A percentile compares a stretch with the other conserved stretches of the same genome.
These are phyloP conservation scores for Urocyon cinereoargenteus DNA, from an alignment of 2,797 vertebrate genomes.

Conservation along the genomic window DNA sequence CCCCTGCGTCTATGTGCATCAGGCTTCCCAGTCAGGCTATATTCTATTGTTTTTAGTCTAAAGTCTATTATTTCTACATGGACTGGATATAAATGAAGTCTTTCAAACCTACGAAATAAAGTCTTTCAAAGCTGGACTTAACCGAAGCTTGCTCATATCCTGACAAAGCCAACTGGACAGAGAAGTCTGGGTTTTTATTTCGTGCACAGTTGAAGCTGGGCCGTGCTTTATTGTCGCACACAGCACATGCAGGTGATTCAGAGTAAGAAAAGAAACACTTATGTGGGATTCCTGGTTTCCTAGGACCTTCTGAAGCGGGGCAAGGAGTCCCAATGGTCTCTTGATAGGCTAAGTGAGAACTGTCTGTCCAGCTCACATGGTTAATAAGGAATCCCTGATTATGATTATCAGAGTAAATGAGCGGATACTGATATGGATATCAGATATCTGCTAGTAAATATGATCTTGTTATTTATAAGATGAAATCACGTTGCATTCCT, in stretches of 20 bases:
- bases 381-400: neutral
- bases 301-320: neutral
- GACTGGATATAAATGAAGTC: neutral
- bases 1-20: rapidly evolving
- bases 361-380: neutral
- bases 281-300: neutral
- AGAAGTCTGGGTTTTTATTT: neutral
- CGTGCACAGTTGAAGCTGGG: neutral
- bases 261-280: neutral
- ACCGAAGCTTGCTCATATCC: neutral
- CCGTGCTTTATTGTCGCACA: neutral
- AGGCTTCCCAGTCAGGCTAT: neutral
- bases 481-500: neutral
- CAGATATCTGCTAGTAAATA: neutral
- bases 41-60: neutral
- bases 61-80: neutral
- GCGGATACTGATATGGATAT: neutral
- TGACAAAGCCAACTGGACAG: neutral
- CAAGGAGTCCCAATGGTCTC: neutral
- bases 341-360: neutral
- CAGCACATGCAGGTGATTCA: neutral
- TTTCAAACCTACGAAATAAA: neutral
- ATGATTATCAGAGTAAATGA: neutral
- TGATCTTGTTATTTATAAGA: neutral
- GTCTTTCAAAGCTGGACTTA: neutral